Percentiles rank a stretch among this genome's conserved stretches.
Evolutionary conservation across 2,888 invertebrate genomes (phyloP).

Genomic region (Dendrolimus houi): DNA sequence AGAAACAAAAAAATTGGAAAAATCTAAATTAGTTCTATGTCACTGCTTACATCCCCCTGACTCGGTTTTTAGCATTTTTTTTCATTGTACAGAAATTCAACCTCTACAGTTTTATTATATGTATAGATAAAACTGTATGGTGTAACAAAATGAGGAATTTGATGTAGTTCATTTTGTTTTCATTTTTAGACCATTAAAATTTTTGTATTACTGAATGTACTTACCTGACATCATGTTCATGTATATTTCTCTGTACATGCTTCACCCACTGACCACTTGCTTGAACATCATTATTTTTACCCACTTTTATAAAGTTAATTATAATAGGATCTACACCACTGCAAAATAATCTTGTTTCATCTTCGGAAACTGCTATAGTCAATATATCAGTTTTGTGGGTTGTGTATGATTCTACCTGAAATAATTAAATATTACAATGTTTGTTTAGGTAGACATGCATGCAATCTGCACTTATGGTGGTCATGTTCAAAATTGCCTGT

Average conservation of each 20-base stretch:
- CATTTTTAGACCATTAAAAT: too few species aligned
- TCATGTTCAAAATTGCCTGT: too few species aligned
- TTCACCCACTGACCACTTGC: conserved; percentile 86
- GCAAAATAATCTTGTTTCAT: conserved; percentile 83
- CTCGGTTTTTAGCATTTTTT: too few species aligned
- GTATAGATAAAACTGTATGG: too few species aligned
- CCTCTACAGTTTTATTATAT: too few species aligned
- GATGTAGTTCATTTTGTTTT: too few species aligned
- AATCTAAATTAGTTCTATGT: too few species aligned
- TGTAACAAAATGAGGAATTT: too few species aligned
- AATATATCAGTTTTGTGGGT: conserved; percentile 90
- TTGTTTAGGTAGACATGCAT: neutral
- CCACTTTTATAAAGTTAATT: conserved; percentile 82
- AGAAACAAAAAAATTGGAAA: too few species aligned
- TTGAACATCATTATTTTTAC: conserved; percentile 65
- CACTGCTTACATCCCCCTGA: too few species aligned
- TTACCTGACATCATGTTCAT: conserved; percentile 89
- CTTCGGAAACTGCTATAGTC: conserved; percentile 81
- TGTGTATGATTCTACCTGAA: conserved; percentile 82
- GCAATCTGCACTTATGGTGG: neutral
- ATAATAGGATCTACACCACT: conserved; percentile 91
- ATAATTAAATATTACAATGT: conserved; percentile 5
- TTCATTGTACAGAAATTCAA: too few species aligned
- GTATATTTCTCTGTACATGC: conserved; percentile 85
- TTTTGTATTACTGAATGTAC: too few species aligned